Conservation (phyloP, 2,797 vertebrate species). For the Chrysolophus pictus region DNA sequence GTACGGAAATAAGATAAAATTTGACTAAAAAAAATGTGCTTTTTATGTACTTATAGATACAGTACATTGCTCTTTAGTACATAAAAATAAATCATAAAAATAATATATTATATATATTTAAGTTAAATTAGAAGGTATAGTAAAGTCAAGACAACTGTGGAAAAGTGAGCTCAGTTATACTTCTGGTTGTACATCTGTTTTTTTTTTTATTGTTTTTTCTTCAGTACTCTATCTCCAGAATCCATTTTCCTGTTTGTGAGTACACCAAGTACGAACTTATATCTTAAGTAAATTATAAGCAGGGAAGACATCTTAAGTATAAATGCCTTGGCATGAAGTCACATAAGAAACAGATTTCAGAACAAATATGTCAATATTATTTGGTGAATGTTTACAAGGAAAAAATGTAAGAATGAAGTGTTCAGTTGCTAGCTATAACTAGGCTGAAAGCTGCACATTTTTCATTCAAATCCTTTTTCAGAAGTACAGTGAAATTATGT, state of each 20-base stretch:
- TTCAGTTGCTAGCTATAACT: not conserved
- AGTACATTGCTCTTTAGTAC: not conserved
- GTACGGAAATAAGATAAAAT: not conserved
- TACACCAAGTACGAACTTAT: not conserved
- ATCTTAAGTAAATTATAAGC: not conserved
- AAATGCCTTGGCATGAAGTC: not conserved
- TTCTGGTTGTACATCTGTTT: not conserved
- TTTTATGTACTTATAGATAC: not conserved
- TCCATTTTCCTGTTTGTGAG: not conserved
- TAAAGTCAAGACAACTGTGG: not conserved
- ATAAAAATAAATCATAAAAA: not conserved
- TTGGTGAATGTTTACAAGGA: not conserved
- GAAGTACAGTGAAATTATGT: not conserved
- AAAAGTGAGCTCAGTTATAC: not conserved
- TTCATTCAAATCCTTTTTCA: not conserved
- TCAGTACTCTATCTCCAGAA: not conserved
- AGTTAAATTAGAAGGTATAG: not conserved
- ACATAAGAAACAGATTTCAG: not conserved
- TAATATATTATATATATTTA: not conserved
- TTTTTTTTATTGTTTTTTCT: not conserved
- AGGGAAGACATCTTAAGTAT: not conserved
- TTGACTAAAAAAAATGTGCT: not conserved
- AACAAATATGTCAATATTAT: not conserved
- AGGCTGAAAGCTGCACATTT: not conserved
- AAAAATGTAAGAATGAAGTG: not conserved